Base-by-base conservation (phyloP, 2,113 vertebrate species). In the Apaloderma vittatum region DNA sequence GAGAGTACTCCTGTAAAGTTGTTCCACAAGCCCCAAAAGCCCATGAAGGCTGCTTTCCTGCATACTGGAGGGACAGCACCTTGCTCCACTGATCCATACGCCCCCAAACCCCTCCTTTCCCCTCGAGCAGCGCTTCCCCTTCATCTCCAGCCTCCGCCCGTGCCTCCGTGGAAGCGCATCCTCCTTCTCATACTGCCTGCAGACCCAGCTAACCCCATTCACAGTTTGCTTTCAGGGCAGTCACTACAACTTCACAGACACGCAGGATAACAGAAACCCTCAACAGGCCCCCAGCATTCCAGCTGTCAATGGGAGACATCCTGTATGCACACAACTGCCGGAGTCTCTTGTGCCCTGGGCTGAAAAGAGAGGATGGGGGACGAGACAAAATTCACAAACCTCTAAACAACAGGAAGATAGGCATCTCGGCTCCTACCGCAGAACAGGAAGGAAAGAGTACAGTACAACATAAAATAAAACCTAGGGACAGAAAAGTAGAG, bases 391-490 rank as follows among this genome's bases (percentile, higher is more conserved):
- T n/a, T 21, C 79, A 63, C 68, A 77, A 36, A 26, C 54, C 45
- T 68, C 61, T 85, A 19, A 48, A 45, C 30, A 89, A 77, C 73
- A 81, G 80, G 55, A 82, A 93, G 87, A 73, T 14, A 34, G 0
- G 0, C 43, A 71, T 72, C 73, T 91, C 9, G 3, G 29, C 55
- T 91, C 45, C 45, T 59, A 19, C 48, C 49, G 5, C 72, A 82
- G 73, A 67, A 81, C 80, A 93, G 89, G 93, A 89, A 81, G 36
- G 63, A 87, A 91, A 67, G 59, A 81, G 40, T 45, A 78, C 34
- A 45, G 17, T 45, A 57, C 45, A 92, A 43, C 3, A 34, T 76
- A 86, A 81, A 81, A 32, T 9, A 45, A 66, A 18, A 54, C 45
- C 61, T 81, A 82, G 27, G 49, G 70, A 79, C 17, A 83, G 74